Base-by-base conservation (phyloP, 2,113 vertebrate genomes). In the Semicossyphus pulcher region DNA sequence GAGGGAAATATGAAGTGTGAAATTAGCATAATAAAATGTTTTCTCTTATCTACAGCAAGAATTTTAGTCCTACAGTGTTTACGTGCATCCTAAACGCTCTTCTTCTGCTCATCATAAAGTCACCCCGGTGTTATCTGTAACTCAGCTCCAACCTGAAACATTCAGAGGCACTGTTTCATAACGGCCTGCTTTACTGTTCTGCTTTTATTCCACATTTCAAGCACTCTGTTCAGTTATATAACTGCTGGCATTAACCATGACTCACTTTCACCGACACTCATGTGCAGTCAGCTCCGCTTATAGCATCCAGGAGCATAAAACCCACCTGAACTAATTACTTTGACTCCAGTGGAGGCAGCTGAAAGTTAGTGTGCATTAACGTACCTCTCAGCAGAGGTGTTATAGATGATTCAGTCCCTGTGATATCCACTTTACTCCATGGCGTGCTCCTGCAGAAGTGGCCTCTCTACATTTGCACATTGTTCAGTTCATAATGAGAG, bases 291-390 rank as follows among this genome's bases (percentile, higher is more conserved):
- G 47, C 47, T 78, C 54, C 7, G 8, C 62, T 81, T 73, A 45
- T n/a, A 73, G 74, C 81, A 53, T 63, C 47, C 59, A 48, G 25
- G 36, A 62, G 57, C 60, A 41, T 63, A 25, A 86, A 89, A 62
- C 56, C 72, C 76, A 79, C 73, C 85, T 87, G 80, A 86, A 73
- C 74, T 79, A 79, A 83, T 85, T 64, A 79, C 71, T 76, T 32
- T 79, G 76, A 87, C 76, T 86, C 59, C 52, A 57, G 51, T 23
- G 42, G 71, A 82, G 63, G 72, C 83, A 81, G 76, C 73, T 76
- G 64, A 81, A 85, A 81, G 36, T 60, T 70, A 54, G 66, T 54
- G 49, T 41, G 60, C 57, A 61, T 70, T 57, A 79, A 64, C 83
- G 52, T 52, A 5, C 65, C 68, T 70, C 52, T 80, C 47, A 53